Base-by-base conservation (phyloP, 2,797 vertebrate species). In the Sarcophilus harrisii region DNA sequence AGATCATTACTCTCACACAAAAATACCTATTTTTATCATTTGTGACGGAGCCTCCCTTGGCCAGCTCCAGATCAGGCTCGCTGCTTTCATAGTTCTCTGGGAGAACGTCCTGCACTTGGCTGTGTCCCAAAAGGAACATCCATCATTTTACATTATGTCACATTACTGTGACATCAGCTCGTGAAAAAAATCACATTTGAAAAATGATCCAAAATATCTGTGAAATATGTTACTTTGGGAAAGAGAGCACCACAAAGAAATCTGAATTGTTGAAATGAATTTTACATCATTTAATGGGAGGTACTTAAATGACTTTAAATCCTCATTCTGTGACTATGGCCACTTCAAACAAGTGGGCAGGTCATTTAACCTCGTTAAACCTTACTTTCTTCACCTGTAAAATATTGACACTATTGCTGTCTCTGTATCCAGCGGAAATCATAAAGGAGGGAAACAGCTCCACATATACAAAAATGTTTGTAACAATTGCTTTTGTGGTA, bases 111-210 rank as follows among this genome's bases (percentile, higher is more conserved):
- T 97, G 99, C 98, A 97, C 99, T 99, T 87, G 98, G 99, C 93
- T 98, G 99, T 96, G 96, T 99, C 99, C 98, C 98, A 98, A 97
- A 99, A 98, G 97, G 98, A 98, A 98, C 98, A 97, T 49, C 99
- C 99, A 98, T 99, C 98, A 98, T 99, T 99, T 98, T 98, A 98
- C 96, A 99, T 99, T 95, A 98, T 0, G 98, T 97, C 98, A 97
- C 95, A 98, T 87, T 90, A 60, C 95, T 98, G 98, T 96, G 98
- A 97, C 54, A 94, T 92, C 95, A 94, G 90, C 60, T 87, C 58
- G 12, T 92, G 87, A 90, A 58, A 93, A 93, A 18, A 90, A 73
- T 94, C 66, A 73, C 45, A 92, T 90, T 73, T 58, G 94, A 95
- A n/a, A 59, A 18, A 45, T 0, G 6, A 58, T 49, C 73, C 94